Evolutionary conservation across 2,797 vertebrate genomes (phyloP), one percentile per base, ranked within the genome.

Genomic region (Enteromius fasciolatus): DNA sequence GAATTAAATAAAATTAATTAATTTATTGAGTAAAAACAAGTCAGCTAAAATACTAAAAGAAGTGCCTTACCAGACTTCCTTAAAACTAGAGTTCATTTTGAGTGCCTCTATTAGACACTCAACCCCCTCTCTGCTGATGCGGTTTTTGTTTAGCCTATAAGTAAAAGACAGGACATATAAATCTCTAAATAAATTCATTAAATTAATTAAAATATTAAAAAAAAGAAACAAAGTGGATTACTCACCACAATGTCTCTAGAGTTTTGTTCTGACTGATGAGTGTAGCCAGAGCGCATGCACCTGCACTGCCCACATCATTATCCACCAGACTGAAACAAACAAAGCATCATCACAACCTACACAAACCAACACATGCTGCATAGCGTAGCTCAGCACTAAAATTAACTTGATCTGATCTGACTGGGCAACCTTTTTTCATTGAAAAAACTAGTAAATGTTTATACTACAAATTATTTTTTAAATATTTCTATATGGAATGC

Each of bases 191-290:
- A 12, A 41, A 59, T 59, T 3, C n/a, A n/a, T n/a, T n/a, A n/a
- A 54, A 61, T 17, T 10, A 50, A 54, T 8, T 1, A 5, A 64
- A 20, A 46, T 28, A 20, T 11, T 2, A 44, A 44, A 5, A 15
- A 75, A 15, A 75, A 23, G 23, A 67, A 50, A n/a, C 36, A 28
- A 70, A 48, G 2, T 63, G 17, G 48, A 8, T 54, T 68, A 83
- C 93, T 91, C 87, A 97, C 96, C 96, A 97, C 61, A 97, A 90
- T 12, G 95, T 94, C 64, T 93, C 86, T 70, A 97, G 90, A 0
- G 91, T 90, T 3, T 86, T 18, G 33, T 91, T 94, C 76, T 89
- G 95, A 85, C 92, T 93, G 87, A 97, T 84, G 61, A 97, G 89
- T 63, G 87, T 87, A 4, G 95, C 95, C 12, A 97, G 88, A 39